A percentile compares a stretch with the other conserved stretches of the same genome.
phyloP scores from a whole-genome alignment of 23 tunicate genomes.

The Corella eumyota region DNA sequence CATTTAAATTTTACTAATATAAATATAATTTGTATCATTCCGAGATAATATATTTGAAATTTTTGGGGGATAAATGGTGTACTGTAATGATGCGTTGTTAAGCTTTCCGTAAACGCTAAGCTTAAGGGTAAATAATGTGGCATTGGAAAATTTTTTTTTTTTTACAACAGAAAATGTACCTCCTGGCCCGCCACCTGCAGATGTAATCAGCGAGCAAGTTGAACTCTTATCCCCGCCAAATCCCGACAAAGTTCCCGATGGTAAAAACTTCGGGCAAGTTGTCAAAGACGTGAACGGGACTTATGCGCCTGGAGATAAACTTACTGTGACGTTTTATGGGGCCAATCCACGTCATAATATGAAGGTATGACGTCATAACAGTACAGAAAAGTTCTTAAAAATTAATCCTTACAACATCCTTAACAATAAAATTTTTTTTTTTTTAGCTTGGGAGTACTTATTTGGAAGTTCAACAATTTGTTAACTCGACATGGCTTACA shows the following conservation, averaged over 20 bases:
- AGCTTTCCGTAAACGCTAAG: too few relatives aligned
- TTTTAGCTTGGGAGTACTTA: conserved; percentile 62
- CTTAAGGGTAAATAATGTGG: too few relatives aligned
- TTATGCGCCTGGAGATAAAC: conserved; percentile 33
- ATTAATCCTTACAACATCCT: too few relatives aligned
- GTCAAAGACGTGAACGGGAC: conserved; percentile 46
- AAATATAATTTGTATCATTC: too few relatives aligned
- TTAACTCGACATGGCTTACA: conserved; percentile 24
- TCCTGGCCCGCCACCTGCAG: conserved; percentile 73
- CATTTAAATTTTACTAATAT: too few relatives aligned
- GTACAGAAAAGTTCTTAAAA: too few relatives aligned
- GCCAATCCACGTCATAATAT: conserved; percentile 93
- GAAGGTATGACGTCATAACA: conserved; percentile 35
- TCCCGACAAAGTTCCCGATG: conserved; percentile 61
- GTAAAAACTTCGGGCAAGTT: conserved; percentile 67
- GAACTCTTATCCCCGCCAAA: conserved; percentile 74
- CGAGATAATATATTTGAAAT: too few relatives aligned
- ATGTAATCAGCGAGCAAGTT: conserved; percentile 58
- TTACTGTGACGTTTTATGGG: conserved; percentile 76
- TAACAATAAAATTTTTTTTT: not conserved
- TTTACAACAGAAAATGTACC: conserved; percentile 17
- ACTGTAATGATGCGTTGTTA: too few relatives aligned
- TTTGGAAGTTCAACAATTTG: conserved; percentile 44
- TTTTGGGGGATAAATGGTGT: too few relatives aligned
- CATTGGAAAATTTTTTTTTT: too few relatives aligned